A percentile compares a stretch with the other conserved stretches of the same genome.
These are phyloP conservation scores for Aphrocallistes beatrix DNA, from an alignment of 37 sponge, comb jelly and placozoan species.

Conservation along the genomic window DNA sequence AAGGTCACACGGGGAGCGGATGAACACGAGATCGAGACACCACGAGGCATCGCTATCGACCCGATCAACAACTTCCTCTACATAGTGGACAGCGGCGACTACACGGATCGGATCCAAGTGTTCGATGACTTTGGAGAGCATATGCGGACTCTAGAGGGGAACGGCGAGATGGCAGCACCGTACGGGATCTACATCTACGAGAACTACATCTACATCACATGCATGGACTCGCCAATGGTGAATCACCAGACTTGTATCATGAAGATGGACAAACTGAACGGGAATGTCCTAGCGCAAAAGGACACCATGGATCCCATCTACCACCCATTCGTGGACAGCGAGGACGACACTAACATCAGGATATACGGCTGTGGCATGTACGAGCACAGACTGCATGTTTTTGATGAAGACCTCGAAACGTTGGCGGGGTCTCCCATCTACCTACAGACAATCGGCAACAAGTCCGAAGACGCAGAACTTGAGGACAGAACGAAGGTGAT, in stretches of 20 bases:
- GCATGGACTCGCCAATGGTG: not conserved
- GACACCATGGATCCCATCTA: not conserved
- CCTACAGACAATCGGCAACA: not conserved
- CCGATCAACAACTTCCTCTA: not conserved
- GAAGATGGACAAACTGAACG: not conserved
- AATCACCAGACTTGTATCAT: not conserved
- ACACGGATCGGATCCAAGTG: not conserved
- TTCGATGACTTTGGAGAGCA: not conserved
- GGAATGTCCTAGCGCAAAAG: not conserved
- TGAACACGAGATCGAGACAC: not conserved
- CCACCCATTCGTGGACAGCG: not conserved
- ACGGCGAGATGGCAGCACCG: not conserved
- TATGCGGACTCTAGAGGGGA: not conserved
- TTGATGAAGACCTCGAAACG: not conserved
- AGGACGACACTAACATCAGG: not conserved
- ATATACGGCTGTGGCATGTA: constrained; percentile 15
- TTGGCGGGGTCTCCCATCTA: not conserved
- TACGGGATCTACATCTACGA: not conserved
- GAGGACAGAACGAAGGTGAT: not conserved
- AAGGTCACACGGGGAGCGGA: not conserved
- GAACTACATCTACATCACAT: not conserved
- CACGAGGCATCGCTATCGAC: not conserved
- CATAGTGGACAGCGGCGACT: not conserved
- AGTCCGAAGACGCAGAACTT: not conserved
- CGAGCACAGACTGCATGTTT: not conserved